Base-by-base conservation (phyloP, 2,888 invertebrate genomes). In the Coleophora flavipennella region DNA sequence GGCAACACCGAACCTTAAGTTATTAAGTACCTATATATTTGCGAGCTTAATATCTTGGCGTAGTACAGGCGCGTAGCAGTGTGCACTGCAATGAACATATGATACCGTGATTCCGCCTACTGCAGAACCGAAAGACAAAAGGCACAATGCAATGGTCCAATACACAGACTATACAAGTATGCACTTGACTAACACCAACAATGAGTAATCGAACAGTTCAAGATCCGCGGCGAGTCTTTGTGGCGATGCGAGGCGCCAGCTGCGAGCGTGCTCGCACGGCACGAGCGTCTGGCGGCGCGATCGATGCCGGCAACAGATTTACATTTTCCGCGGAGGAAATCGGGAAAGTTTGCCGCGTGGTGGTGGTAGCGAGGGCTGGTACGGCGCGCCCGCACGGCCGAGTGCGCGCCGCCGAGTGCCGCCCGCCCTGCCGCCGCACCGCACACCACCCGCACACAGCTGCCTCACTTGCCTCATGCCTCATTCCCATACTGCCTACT, bases 251-350 rank as follows among this genome's bases (percentile, higher is more conserved):
- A 65, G 73, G 73, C 76, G 79, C 78, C 81, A 81, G 80, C 78
- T 78, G 79, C 70, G 77, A 68, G 66, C 70, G 67, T 63, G 71
- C 62, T 68, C 67, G 62, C 62, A 58, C n/a, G n/a, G 61, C 58
- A 57, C 70, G 73, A 55, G 69, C 72, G 75, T 73, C 76, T 72
- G 67, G 61, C 65, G 61, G 60, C 49, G 64, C 81, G 84, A 83
- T 83, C 84, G 84, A 83, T 84, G 79, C 72, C 74, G 70, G 71
- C 72, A 69, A 71, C 76, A 70, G 80, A 83, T 83, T 84, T 79
- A 83, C 81, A 83, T 84, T 81, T 81, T 79, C 75, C 77, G 73
- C 66, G 53, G 64, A 70, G 80, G 70, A 79, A 74, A 81, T 83
- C 83, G 81, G 69, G 67, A 83, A 84, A 84, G 83, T 84, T 84